These are phyloP conservation scores for Hucho hucho DNA, from an alignment of 2,113 vertebrate species.

Conservation along the genomic window DNA sequence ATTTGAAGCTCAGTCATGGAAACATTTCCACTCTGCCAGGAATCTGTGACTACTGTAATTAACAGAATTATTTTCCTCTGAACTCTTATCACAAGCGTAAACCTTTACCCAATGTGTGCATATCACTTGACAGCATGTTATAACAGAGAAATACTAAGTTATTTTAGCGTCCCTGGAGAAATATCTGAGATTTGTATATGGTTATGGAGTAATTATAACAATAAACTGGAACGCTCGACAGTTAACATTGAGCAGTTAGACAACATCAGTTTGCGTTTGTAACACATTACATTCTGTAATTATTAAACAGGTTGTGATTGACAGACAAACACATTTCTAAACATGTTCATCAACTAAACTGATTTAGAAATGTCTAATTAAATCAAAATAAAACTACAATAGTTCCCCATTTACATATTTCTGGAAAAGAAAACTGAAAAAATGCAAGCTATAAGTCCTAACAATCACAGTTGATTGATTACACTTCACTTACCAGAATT, in stretches of 20 bases:
- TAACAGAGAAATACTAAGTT: conserved; percentile 35
- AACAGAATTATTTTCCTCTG: conserved; percentile 41
- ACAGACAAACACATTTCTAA: too few relatives aligned
- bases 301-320: conserved; percentile 40
- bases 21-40: conserved; percentile 55
- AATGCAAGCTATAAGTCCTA: too few relatives aligned
- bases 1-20: conserved; percentile 50
- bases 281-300: conserved; percentile 37
- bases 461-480: not conserved
- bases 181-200: conserved; percentile 27
- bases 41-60: conserved; percentile 42
- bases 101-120: conserved; percentile 17
- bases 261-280: conserved; percentile 52
- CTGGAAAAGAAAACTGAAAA: not conserved
- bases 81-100: conserved; percentile 57
- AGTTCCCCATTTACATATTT: too few relatives aligned
- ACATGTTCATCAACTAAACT: not conserved
- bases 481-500: not conserved
- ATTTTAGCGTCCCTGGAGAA: conserved; percentile 31
- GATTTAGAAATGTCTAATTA: not conserved
- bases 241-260: conserved; percentile 40
- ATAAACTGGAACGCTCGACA: conserved; percentile 46
- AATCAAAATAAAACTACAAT: not conserved
- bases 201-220: conserved; percentile 42
- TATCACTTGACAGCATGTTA: not conserved